These are phyloP conservation scores for human (Homo sapiens) DNA, from an alignment of 2,113 vertebrate species.

Conservation along the genomic window GRCh38 chr9:106419001-106419500, in stretches of 20 bases:
- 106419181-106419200: conserved; percentile 28
- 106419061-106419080: not conserved
- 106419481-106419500: not conserved
- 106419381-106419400: not conserved
- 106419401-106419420: not conserved
- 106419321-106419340: not conserved
- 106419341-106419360: not conserved
- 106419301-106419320: not conserved
- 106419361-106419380: not conserved
- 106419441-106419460: not conserved
- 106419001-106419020: not conserved
- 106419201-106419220: not conserved
- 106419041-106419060: not conserved
- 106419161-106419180: not conserved
- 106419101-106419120: not conserved
- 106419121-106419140: not conserved
- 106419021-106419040: not conserved
- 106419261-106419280: conserved; percentile 23
- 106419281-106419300: not conserved
- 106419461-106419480: not conserved
- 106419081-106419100: not conserved
- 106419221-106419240: not conserved
- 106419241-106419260: not conserved
- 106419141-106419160: not conserved
- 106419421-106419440: not conserved